Conservation (phyloP, 2,888 invertebrate genomes). For the Pantelozetes paolii region DNA sequence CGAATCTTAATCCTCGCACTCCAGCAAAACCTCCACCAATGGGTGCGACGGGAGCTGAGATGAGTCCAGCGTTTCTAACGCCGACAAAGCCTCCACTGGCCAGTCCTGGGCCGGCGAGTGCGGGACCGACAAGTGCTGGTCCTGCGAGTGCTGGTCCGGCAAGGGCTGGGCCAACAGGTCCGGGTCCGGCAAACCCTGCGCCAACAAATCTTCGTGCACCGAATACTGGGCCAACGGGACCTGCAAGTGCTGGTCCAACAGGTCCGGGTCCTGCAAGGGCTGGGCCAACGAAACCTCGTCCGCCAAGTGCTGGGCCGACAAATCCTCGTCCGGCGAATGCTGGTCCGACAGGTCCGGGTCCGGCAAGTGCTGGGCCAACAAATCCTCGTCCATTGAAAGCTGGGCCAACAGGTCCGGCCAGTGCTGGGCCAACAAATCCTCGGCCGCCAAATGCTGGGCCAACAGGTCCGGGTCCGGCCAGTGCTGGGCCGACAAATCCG, state of each 20-base stretch:
- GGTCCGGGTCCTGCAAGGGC: not conserved
- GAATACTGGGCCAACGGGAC: not conserved
- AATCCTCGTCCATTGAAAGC: no score
- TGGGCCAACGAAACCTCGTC: no score
- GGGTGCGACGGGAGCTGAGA: not conserved
- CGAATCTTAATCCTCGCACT: not conserved
- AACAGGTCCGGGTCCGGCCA: not conserved
- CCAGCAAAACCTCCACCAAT: constrained; percentile 2
- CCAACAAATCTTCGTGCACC: no score
- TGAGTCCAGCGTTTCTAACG: not conserved
- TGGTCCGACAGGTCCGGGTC: not conserved
- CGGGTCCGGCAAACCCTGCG: no score
- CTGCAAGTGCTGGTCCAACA: not conserved
- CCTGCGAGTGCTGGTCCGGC: no score
- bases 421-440: not conserved
- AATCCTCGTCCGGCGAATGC: not conserved
- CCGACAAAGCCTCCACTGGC: not conserved
- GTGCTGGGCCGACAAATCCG: not conserved
- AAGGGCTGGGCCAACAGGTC: not conserved
- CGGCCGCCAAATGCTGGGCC: not conserved
- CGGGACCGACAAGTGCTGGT: no score
- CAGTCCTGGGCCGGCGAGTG: no score
- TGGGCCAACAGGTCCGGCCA: not conserved
- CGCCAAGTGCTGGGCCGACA: no score
- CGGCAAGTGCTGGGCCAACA: no score